phyloP scores from a whole-genome alignment of 2,113 vertebrate species.

The Danio rerio region DNA sequence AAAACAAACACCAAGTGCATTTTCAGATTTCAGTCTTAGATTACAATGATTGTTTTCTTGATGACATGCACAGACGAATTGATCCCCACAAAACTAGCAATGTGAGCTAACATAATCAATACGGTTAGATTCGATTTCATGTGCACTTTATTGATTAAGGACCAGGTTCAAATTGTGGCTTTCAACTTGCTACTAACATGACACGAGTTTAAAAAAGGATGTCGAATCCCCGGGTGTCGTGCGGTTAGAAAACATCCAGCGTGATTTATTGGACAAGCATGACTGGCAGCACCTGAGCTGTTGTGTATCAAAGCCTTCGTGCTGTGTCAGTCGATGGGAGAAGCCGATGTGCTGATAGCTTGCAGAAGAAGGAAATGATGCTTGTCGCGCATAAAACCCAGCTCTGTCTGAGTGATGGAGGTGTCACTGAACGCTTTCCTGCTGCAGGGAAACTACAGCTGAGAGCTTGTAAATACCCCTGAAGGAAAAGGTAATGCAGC shows the following conservation, averaged over 20 bases:
- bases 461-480: neutral
- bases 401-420: slow-evolving; percentile 13
- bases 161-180: too few relatives aligned
- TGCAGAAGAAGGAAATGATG: too few relatives aligned
- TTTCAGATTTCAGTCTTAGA: too few relatives aligned
- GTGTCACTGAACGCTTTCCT: neutral
- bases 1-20: too few relatives aligned
- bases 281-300: neutral
- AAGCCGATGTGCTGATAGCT: neutral
- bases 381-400: neutral
- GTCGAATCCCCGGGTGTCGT: neutral
- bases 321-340: neutral
- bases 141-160: too few relatives aligned
- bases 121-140: too few relatives aligned
- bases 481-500: neutral
- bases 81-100: too few relatives aligned
- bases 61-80: too few relatives aligned
- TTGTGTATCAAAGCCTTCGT: neutral
- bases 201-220: too few relatives aligned
- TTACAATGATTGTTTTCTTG: too few relatives aligned
- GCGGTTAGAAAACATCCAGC: neutral
- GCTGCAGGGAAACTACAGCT: slow-evolving; percentile 3
- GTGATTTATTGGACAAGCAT: neutral
- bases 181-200: too few relatives aligned
- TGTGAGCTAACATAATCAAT: too few relatives aligned